Evolutionary conservation across 92 coral and sea anemone species (phyloP), one percentile per base, ranked within the genome.

Genomic region (Phymanthus crucifer): DNA sequence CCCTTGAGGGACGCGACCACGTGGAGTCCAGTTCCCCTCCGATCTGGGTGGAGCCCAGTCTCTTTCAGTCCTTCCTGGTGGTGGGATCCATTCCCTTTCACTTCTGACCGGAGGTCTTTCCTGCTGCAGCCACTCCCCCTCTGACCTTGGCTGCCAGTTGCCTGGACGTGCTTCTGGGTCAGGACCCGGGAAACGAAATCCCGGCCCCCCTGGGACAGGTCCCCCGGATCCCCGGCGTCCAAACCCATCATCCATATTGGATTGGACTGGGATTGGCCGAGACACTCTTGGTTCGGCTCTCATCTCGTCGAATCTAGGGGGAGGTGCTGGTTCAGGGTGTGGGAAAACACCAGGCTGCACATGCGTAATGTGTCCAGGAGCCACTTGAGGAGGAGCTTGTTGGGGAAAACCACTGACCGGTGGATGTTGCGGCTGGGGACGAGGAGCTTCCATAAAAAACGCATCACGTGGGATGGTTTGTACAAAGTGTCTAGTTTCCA

Each of bases 61-160:
- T 70, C 98, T 87, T 67, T 93, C 99, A 21, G 88, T 85, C 43
- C 96, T 86, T 46, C 90, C 94, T 64, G 88, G 92, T n/a, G 94
- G 99, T 24, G 93, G 93, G 34, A 95, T 92, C 99, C 99, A 95
- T 89, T 90, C 94, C 65, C 98, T 89, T 47, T 93, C 99, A 46
- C 83, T 91, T 43, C 96, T 90, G 14, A 90, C 91, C 32, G 94
- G 91, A 67, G 92, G 98, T 7, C 99, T 77, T 36, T 95, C 99
- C 58, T 81, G 84, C 35, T 93, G 89, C 40, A 95, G 72, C 98
- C 98, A 95, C 68, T 92, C 97, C 58, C 85, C 97, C 11, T 92
- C 97, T 56, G 97, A 87, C 24, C 92, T 83, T 10, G 93, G 94
- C 26, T 93, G 97, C 92, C 92, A 88, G 85, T 72, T 88, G 14